phyloP scores from a whole-genome alignment of 1,140 invertebrate genomes.

The Maniola jurtina region DNA sequence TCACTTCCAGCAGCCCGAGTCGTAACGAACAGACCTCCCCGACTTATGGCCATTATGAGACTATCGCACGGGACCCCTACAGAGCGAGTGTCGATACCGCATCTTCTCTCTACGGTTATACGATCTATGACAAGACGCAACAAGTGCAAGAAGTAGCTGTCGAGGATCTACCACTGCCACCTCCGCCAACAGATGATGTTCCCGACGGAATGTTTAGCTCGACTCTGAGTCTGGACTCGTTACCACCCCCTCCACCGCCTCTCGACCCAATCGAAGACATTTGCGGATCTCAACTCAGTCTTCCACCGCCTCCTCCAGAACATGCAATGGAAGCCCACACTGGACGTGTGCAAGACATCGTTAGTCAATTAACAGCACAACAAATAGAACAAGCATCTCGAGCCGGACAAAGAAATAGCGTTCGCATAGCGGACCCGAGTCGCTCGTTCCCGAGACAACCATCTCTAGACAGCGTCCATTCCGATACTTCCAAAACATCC shows the following conservation, averaged over 20 bases:
- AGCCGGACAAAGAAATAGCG: constrained; percentile 43
- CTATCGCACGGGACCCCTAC: constrained; percentile 47
- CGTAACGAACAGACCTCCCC: constrained; percentile 34
- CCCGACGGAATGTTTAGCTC: constrained; percentile 83
- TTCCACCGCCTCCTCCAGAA: constrained; percentile 82
- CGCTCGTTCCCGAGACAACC: constrained; percentile 60
- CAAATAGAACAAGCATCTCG: constrained; percentile 58
- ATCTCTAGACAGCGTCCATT: constrained; percentile 63
- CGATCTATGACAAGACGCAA: constrained; percentile 56
- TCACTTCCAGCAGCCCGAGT: constrained; percentile 30
- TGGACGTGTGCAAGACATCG: constrained; percentile 62
- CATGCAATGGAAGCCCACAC: constrained; percentile 55
- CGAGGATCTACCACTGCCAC: constrained; percentile 79
- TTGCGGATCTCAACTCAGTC: constrained; percentile 83
- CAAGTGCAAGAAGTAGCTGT: constrained; percentile 25
- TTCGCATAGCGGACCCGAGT: constrained; percentile 34
- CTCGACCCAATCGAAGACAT: constrained; percentile 81
- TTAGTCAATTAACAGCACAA: constrained; percentile 59
- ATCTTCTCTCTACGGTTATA: constrained; percentile 59
- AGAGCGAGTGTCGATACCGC: constrained; percentile 48
- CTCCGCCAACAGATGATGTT: constrained; percentile 75
- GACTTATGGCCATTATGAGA: constrained; percentile 54
- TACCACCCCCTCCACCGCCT: constrained; percentile 88
- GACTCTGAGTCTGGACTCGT: constrained; percentile 85
- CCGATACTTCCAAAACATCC: constrained; percentile 53